phyloP scores from a whole-genome alignment of 2,797 vertebrate species.

The Myioborus melanocephalus region DNA sequence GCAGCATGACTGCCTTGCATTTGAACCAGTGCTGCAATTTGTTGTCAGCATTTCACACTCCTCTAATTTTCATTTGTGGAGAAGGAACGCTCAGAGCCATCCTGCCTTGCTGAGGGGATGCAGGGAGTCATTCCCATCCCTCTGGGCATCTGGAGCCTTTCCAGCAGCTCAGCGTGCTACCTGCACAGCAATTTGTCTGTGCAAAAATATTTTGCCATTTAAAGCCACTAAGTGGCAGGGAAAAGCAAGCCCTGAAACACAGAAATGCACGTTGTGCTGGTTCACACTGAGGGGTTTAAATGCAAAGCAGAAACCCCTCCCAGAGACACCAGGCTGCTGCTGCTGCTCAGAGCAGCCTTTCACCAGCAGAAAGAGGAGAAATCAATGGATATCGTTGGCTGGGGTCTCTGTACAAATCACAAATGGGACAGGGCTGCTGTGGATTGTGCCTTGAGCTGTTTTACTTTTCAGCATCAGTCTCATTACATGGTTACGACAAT shows the following conservation, averaged over 20 bases:
- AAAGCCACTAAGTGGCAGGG: constrained; percentile 38
- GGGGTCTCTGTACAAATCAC: too few species aligned
- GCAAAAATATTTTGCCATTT: constrained; percentile 53
- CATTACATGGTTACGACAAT: too few species aligned
- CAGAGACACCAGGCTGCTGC: constrained; percentile 1
- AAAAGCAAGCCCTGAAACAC: constrained; percentile 34
- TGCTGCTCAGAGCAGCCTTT: not conserved
- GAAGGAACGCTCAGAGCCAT: not conserved
- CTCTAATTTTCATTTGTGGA: not conserved
- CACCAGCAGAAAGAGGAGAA: constrained; percentile 13
- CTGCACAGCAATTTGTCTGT: constrained; percentile 23
- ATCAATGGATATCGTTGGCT: not conserved
- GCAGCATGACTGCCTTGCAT: not conserved
- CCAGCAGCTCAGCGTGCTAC: constrained; percentile 22
- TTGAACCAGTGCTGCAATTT: not conserved
- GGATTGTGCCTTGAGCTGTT: too few species aligned
- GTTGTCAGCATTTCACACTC: not conserved
- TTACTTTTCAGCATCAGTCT: too few species aligned
- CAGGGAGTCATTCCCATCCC: not conserved
- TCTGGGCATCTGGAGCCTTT: constrained; percentile 9
- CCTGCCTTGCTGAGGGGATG: not conserved
- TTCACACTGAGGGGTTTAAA: not conserved
- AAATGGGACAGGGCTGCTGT: too few species aligned
- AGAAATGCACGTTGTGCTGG: not conserved
- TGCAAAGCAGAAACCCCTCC: not conserved